A percentile compares a stretch with the other conserved stretches of the same genome.
These are phyloP conservation scores for Myrmophylax atrothorax DNA, from an alignment of 2,113 vertebrate genomes.

Conservation along the genomic window DNA sequence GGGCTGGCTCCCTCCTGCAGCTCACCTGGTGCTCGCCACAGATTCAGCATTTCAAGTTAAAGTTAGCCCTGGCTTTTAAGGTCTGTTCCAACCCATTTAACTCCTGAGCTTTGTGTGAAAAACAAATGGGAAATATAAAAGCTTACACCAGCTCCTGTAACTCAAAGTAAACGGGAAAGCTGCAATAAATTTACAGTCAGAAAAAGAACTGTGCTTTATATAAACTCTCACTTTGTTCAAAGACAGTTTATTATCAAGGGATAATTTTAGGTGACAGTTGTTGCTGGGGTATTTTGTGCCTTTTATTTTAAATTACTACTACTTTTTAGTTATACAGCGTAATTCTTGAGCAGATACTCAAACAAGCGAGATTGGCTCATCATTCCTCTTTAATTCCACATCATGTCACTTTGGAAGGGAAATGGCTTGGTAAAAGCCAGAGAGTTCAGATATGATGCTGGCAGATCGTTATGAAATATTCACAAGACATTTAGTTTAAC, in stretches of 20 bases:
- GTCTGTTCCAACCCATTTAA: constrained; percentile 37
- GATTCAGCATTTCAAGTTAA: not conserved
- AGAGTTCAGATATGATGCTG: constrained; percentile 67
- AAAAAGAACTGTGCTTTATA: not conserved
- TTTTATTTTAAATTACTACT: not conserved
- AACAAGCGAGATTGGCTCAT: constrained; percentile 43
- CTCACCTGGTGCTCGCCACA: not conserved
- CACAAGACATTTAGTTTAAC: constrained; percentile 73
- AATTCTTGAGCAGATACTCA: constrained; percentile 40
- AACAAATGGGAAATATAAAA: constrained; percentile 28
- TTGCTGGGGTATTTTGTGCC: not conserved
- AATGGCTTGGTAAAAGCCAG: constrained; percentile 70
- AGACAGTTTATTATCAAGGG: constrained; percentile 13
- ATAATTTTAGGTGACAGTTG: not conserved
- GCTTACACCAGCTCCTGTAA: not conserved
- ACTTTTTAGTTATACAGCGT: not conserved
- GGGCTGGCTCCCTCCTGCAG: not conserved
- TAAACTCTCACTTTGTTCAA: not conserved
- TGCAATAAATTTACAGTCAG: not conserved
- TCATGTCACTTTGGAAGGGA: constrained; percentile 61
- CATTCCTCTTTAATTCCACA: constrained; percentile 56
- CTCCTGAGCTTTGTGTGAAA: not conserved
- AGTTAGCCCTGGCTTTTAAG: constrained; percentile 27
- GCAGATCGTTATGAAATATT: constrained; percentile 75
- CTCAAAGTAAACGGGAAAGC: not conserved